phyloP scores from a whole-genome alignment of 2,797 vertebrate species.

The Vireo griseus region DNA sequence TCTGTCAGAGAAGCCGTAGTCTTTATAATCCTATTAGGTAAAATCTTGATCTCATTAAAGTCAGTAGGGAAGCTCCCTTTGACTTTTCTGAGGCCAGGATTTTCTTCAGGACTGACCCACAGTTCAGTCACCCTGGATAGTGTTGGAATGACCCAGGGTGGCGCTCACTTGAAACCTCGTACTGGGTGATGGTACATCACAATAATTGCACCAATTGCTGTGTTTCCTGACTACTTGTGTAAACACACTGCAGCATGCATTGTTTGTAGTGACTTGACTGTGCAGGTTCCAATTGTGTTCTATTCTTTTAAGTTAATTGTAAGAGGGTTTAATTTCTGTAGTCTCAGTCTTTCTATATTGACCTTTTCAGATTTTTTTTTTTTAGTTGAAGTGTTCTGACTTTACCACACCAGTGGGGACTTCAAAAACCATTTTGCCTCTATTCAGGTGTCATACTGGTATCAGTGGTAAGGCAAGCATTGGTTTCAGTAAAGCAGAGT shows the following conservation, averaged over 20 bases:
- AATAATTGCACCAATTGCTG: not conserved
- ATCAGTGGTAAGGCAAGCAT: not conserved
- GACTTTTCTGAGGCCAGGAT: not conserved
- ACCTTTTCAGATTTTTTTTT: not conserved
- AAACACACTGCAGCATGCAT: not conserved
- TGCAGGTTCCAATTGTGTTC: not conserved
- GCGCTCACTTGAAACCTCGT: not conserved
- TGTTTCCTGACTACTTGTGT: not conserved
- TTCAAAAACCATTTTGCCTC: not conserved
- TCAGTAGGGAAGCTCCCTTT: not conserved
- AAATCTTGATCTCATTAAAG: slow-evolving; percentile 24
- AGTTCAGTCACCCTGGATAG: not conserved
- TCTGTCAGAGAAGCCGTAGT: not conserved
- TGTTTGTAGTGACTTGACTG: not conserved
- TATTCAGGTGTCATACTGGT: not conserved
- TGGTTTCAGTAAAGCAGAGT: not conserved
- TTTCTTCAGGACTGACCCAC: not conserved
- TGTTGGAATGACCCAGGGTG: not conserved
- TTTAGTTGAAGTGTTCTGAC: not conserved
- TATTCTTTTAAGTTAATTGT: not conserved
- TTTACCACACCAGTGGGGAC: not conserved
- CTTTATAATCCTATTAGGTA: slow-evolving; percentile 31
- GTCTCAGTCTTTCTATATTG: not conserved
- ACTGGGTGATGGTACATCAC: not conserved
- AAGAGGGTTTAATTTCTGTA: not conserved